phyloP scores from a whole-genome alignment of 2,888 invertebrate genomes.

The Lacanobia wlatinum region DNA sequence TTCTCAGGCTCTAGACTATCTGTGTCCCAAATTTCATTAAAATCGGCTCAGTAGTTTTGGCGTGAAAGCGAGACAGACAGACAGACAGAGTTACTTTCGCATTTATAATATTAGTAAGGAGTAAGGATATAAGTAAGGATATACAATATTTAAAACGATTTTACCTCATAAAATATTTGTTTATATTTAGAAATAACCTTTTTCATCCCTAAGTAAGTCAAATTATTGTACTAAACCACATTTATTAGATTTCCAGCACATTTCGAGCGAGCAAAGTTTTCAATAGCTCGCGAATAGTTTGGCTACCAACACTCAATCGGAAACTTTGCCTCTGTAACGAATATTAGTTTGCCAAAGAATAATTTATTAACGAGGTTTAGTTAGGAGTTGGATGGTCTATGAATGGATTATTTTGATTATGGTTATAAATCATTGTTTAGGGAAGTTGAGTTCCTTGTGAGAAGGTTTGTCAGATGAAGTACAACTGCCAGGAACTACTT shows the following conservation, averaged over 20 bases:
- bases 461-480: no score
- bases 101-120: no score
- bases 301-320: conserved; percentile 20
- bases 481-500: neutral
- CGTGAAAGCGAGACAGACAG: no score
- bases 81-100: no score
- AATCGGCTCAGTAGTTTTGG: no score
- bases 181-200: neutral
- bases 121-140: no score
- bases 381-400: conserved; percentile 2
- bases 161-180: no score
- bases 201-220: neutral
- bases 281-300: conserved; percentile 35
- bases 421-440: conserved; percentile 1
- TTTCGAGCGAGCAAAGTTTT: conserved; percentile 23
- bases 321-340: conserved; percentile 31
- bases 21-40: no score
- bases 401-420: conserved; percentile 26
- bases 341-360: conserved; percentile 49
- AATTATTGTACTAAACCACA: conserved; percentile 15
- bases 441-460: neutral
- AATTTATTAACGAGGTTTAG: conserved; percentile 29
- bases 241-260: conserved; percentile 11
- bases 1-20: no score
- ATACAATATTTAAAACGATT: no score